Evolutionary conservation across 2,113 vertebrate species (phyloP).

Genomic region (Silurus glanis): DNA sequence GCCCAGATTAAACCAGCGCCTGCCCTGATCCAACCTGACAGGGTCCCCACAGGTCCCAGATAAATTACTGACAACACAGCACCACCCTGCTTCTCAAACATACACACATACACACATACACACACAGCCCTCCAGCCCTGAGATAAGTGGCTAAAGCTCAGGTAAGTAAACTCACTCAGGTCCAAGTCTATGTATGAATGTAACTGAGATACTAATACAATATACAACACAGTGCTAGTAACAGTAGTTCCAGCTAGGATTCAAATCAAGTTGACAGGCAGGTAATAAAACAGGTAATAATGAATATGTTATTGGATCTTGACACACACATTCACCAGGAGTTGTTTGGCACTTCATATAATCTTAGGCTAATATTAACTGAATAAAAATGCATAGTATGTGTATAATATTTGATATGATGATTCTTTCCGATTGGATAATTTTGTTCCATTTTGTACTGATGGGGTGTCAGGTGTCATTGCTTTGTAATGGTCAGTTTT

Average conservation of each 20-base stretch:
- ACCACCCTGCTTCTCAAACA: conserved; percentile 50
- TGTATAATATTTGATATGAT: background rate
- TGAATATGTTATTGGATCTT: background rate
- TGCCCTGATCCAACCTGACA: conserved; percentile 62
- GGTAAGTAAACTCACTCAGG: conserved; percentile 14
- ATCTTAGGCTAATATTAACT: background rate
- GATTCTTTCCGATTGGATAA: background rate
- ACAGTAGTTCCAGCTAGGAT: background rate
- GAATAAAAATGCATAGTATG: background rate
- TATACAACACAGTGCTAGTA: background rate
- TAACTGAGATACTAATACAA: background rate
- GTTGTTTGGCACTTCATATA: background rate
- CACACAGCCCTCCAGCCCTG: background rate
- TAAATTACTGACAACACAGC: conserved; percentile 60
- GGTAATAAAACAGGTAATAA: background rate
- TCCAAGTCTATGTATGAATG: conserved; percentile 6
- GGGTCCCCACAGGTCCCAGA: conserved; percentile 59
- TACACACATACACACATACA: conserved; percentile 12
- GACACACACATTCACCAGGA: background rate
- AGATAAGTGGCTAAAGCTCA: conserved; percentile 21
- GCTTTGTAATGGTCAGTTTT: background rate
- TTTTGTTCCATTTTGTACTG: background rate
- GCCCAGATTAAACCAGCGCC: conserved; percentile 69
- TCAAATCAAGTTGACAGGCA: background rate
- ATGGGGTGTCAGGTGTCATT: background rate